phyloP scores from a whole-genome alignment of 37 sponge, comb jelly and placozoan genomes.

The Oscarella lobularis region DNA sequence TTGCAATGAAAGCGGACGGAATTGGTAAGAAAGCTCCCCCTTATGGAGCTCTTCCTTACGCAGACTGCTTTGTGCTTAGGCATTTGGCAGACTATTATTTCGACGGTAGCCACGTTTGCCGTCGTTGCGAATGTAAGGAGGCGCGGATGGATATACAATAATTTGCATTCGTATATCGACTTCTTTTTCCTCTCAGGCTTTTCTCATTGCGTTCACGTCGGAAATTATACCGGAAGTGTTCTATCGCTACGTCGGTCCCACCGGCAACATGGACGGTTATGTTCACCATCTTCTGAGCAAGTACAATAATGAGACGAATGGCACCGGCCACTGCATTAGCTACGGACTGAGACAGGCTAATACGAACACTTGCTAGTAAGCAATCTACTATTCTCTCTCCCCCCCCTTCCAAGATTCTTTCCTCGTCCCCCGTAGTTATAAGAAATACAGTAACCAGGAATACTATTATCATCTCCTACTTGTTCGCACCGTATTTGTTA shows the following conservation, averaged over 20 bases:
- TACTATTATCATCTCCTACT: conserved; percentile 36
- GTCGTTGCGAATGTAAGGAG: conserved; percentile 86
- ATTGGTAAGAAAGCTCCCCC: conserved; percentile 45
- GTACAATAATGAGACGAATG: too few relatives aligned
- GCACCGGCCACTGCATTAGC: too few relatives aligned
- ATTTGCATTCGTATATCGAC: too few relatives aligned
- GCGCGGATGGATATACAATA: too few relatives aligned
- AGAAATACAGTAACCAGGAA: too few relatives aligned
- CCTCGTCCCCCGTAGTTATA: too few relatives aligned
- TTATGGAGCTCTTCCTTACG: neutral
- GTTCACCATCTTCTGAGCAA: too few relatives aligned
- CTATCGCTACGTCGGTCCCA: neutral
- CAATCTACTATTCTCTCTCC: too few relatives aligned
- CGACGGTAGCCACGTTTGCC: conserved; percentile 60
- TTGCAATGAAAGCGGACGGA: conserved; percentile 76
- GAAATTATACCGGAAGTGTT: conserved; percentile 56
- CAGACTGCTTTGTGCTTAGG: neutral
- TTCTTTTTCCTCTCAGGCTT: conserved; percentile 33
- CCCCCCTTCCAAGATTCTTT: too few relatives aligned
- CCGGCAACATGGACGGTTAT: too few relatives aligned
- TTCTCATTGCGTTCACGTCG: conserved; percentile 86
- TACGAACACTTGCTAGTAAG: too few relatives aligned
- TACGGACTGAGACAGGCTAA: too few relatives aligned
- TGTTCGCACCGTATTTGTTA: conserved; percentile 58
- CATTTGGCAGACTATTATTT: conserved; percentile 73